Percentiles rank a stretch among this genome's conserved stretches.
Evolutionary conservation across 2,888 invertebrate genomes (phyloP).

Genomic region (Lasioglossum vierecki): DNA sequence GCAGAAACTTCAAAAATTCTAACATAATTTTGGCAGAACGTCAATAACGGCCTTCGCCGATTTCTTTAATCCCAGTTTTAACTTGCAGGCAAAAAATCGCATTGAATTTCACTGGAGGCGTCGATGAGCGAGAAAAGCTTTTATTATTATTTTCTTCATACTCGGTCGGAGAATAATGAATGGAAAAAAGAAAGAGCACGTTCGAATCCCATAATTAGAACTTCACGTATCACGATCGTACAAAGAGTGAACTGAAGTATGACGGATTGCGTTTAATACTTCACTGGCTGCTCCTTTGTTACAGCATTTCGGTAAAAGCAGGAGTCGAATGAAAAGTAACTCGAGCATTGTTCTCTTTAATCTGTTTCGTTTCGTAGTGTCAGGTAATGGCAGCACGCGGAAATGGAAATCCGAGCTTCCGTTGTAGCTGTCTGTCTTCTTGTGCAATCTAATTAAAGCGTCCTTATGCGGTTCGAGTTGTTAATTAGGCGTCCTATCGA

Average conservation of each 20-base stretch:
- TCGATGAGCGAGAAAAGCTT: neutral
- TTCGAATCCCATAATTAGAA: neutral
- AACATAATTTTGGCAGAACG: neutral
- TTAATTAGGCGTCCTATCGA: conserved; percentile 38
- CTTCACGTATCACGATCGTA: neutral
- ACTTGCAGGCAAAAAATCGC: too few species aligned
- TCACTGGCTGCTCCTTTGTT: neutral
- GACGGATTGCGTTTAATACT: neutral
- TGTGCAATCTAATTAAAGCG: conserved; percentile 24
- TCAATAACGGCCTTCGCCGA: neutral
- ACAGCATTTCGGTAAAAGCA: neutral
- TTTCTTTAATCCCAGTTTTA: neutral
- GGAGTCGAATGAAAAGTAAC: neutral
- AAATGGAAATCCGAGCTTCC: conserved; percentile 4
- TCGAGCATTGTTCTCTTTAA: neutral
- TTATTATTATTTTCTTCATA: neutral
- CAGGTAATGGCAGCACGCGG: neutral
- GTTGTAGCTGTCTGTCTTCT: neutral
- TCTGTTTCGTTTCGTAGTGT: neutral
- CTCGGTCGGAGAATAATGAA: neutral
- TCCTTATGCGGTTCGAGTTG: neutral
- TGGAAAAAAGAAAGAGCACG: neutral
- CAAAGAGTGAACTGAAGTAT: neutral
- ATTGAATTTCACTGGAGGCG: too few species aligned
- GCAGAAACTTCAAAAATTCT: neutral